A percentile compares a stretch with the other conserved stretches of the same genome.
Conservation (phyloP, 2,888 invertebrate genomes). For the Cosmia trapezina region DNA sequence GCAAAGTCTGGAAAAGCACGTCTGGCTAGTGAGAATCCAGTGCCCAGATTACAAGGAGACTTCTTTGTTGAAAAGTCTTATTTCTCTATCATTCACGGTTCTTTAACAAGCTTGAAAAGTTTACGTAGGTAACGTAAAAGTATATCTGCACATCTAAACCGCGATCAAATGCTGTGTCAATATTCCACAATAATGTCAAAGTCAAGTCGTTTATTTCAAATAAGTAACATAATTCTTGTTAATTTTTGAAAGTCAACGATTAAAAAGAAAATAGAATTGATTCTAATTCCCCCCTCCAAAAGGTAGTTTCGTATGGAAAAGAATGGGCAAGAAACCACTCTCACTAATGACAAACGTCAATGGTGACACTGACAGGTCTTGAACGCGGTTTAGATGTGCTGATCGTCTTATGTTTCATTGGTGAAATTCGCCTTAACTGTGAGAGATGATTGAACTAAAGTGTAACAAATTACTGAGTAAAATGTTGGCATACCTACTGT, state of each 20-base stretch:
- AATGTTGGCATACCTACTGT: neutral
- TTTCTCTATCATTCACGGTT: neutral
- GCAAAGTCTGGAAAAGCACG: constrained; percentile 42
- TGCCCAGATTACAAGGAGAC: constrained; percentile 41
- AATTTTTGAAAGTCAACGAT: too few species aligned
- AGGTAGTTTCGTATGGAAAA: too few species aligned
- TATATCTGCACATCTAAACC: neutral
- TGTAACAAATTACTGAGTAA: neutral
- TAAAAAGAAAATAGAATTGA: too few species aligned
- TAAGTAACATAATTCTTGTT: too few species aligned
- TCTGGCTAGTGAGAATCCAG: constrained; percentile 27
- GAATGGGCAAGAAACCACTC: too few species aligned
- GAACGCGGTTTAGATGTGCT: neutral
- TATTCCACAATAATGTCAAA: too few species aligned
- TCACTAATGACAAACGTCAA: neutral
- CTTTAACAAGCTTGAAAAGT: constrained; percentile 18
- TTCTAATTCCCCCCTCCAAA: too few species aligned
- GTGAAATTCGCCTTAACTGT: neutral
- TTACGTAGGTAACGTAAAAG: neutral
- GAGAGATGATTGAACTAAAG: neutral
- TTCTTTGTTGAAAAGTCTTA: constrained; percentile 43
- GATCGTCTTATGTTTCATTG: too few species aligned
- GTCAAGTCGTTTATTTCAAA: too few species aligned
- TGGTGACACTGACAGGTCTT: neutral
- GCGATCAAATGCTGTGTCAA: neutral